Base-by-base conservation (phyloP, 1,140 invertebrate species). In the Bathynomus jamesi region DNA sequence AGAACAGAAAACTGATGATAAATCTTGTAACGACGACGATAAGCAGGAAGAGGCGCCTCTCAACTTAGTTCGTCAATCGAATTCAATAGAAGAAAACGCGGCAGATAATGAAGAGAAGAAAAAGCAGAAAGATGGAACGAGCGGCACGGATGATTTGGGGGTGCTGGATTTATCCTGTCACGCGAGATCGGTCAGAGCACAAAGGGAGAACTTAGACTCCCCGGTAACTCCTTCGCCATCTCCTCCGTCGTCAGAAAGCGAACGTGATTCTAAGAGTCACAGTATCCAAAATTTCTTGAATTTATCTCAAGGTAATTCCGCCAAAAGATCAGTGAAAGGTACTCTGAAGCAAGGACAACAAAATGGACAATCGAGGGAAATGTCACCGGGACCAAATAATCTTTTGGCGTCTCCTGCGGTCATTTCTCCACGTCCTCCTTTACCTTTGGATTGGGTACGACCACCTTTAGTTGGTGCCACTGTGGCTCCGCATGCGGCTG, bases 211-310 rank as follows among this genome's bases (percentile, higher is more conserved):
- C 28, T 65, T 71, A n/a, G 73, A 75, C 4, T 75, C 73, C 2
- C 73, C 73, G 21, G 61, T 24, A 63, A 63, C 61, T 25, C 73
- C 73, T 4, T 53, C 40, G 5, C 25, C 46, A 8, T 21, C 65
- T 13, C 11, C 64, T 8, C 17, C 21, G 13, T 53, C 64, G 11
- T 24, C 31, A 40, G 71, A 64, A 53, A 53, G 40, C 5, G 40
- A 53, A 17, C 67, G 67, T 46, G 67, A 61, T 13, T 61, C 46
- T 28, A 70, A 71, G 13, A 70, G 72, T 30, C 72, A 77, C 46
- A 72, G 72, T 4, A 74, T 72, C 13, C 76, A 77, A 53, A 77
- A 71, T n/a, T 73, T 74, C 62, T 70, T 77, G 28, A 73, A 71
- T 7, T 73, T 76, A 30, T 73, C 76, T 5, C 76, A 77, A 62